Evolutionary conservation across 2,888 invertebrate genomes (phyloP), one percentile per base, ranked within the genome.

Genomic region (Rotaria sp.): DNA sequence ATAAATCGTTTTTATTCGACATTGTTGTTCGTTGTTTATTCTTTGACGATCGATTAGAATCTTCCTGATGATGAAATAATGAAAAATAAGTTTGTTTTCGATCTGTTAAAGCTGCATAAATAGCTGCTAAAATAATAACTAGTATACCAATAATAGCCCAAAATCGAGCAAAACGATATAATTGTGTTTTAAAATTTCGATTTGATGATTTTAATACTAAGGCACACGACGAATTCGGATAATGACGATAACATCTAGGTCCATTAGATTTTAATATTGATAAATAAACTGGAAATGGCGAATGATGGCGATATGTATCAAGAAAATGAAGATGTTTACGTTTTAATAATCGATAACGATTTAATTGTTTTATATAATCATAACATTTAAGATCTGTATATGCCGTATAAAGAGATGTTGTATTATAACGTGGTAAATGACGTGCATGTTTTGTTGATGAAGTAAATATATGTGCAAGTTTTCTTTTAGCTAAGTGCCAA

Each of bases 221-320:
- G 5, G 26, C 80, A n/a, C 80, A 80, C 45, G 80, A 45, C 0
- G 26, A 45, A 80, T 80, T 26, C 4, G 41, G 41, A 80, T 80
- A 80, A 24, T 80, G 13, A 15, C 41, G 45, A 80, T 80, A 80
- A n/a, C 45, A 80, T 45, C 15, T 45, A 3, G 80, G 80, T n/a
- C 80, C 80, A 45, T 45, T 80, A n/a, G 80, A 45, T 45, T 80
- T 41, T 45, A 80, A 45, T 41, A 80, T 45, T 13, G 41, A 41
- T 45, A 80, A 45, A 45, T 80, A 80, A 80, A 80, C n/a, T 1
- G 41, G 26, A 45, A 80, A 80, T 41, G 80, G 80, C 45, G 45
- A 41, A 80, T 80, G 45, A 45, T 18, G 80, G n/a, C 80, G 80
- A 80, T 80, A 80, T 80, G 10, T 80, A 80, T 80, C 45, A n/a